phyloP scores from a whole-genome alignment of 1,140 invertebrate genomes.

The Caerostris darwini region DNA sequence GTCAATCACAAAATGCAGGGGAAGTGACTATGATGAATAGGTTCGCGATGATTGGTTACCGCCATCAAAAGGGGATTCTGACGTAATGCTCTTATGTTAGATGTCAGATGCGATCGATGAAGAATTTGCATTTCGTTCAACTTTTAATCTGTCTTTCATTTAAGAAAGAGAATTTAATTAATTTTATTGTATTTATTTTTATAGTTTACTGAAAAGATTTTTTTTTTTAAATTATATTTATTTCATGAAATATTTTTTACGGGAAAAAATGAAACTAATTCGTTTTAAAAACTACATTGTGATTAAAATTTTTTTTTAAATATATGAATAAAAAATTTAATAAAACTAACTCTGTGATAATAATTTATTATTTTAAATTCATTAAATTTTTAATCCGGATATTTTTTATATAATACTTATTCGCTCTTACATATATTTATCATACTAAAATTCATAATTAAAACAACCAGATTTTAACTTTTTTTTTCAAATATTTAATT shows the following conservation, averaged over 20 bases:
- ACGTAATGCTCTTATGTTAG: constrained; percentile 58
- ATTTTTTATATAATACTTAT: too few species aligned
- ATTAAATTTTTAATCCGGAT: too few species aligned
- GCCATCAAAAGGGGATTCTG: not conserved
- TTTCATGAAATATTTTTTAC: not conserved
- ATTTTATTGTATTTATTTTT: not conserved
- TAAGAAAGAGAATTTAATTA: not conserved
- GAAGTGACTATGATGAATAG: constrained; percentile 78
- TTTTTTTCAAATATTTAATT: too few species aligned
- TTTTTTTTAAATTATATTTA: not conserved
- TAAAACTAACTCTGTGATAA: not conserved
- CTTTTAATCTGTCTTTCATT: too few species aligned
- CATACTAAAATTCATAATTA: too few species aligned
- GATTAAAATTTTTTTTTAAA: not conserved
- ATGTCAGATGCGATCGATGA: not conserved
- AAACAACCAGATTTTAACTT: too few species aligned
- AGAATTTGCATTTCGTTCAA: constrained; percentile 43
- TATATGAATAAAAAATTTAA: not conserved
- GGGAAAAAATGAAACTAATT: not conserved
- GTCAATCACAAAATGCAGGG: constrained; percentile 64
- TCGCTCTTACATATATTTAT: too few species aligned
- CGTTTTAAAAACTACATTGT: not conserved
- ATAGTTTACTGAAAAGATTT: not conserved
- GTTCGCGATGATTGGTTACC: constrained; percentile 76
- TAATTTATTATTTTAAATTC: not conserved